phyloP scores from a whole-genome alignment of 2,888 invertebrate genomes.

The Physocephala rufipes region DNA sequence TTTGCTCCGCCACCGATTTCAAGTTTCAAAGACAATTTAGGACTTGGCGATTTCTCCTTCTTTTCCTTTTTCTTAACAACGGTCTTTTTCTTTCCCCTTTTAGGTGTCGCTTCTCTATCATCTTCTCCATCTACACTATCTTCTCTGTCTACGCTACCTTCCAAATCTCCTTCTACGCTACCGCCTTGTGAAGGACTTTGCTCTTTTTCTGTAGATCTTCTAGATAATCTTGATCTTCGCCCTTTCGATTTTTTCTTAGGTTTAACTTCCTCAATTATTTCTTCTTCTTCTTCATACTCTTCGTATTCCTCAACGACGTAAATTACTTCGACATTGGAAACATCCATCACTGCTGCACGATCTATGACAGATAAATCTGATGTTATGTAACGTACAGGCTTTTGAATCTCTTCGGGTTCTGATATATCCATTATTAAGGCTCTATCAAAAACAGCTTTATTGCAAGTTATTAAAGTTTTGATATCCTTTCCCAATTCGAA shows the following conservation, averaged over 20 bases:
- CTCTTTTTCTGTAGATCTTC: slow-evolving; percentile 57
- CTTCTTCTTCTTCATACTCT: slow-evolving; percentile 60
- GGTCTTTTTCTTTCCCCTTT: slow-evolving; percentile 60
- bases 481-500: slow-evolving; percentile 64
- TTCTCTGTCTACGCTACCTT: slow-evolving; percentile 48
- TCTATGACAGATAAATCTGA: slow-evolving; percentile 66
- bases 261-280: slow-evolving; percentile 57
- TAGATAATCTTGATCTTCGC: slow-evolving; percentile 53
- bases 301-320: slow-evolving; percentile 66
- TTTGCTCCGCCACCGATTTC: slow-evolving; percentile 63
- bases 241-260: slow-evolving; percentile 57
- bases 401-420: slow-evolving; percentile 59
- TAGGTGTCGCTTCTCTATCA: slow-evolving; percentile 54
- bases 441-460: slow-evolving; percentile 65
- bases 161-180: slow-evolving; percentile 16
- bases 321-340: slow-evolving; percentile 66
- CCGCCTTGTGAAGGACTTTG: slow-evolving; percentile 43
- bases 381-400: slow-evolving; percentile 66
- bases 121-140: slow-evolving; percentile 56
- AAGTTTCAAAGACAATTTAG: slow-evolving; percentile 61
- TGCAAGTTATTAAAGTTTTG: slow-evolving; percentile 61
- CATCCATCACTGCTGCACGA: slow-evolving; percentile 66
- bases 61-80: slow-evolving; percentile 61
- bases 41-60: slow-evolving; percentile 62
- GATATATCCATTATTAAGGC: slow-evolving; percentile 66